Conservation (phyloP, 2,888 invertebrate genomes). For the Dolomedes plantarius region DNA sequence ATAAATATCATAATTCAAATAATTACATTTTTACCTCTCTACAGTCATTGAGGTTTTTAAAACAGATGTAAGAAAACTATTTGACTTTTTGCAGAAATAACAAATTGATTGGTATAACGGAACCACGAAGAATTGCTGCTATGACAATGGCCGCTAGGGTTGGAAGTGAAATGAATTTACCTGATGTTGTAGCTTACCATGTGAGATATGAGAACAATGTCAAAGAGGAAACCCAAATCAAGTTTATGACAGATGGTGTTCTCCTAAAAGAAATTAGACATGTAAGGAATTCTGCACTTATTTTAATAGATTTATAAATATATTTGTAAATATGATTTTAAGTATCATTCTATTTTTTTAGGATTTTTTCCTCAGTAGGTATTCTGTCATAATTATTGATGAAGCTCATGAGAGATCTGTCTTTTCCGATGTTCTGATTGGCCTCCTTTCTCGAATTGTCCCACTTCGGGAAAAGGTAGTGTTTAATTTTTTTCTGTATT, state of each 20-base stretch:
- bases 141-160: constrained; percentile 97
- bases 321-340: background rate
- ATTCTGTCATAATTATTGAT: constrained; percentile 95
- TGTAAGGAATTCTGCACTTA: constrained; percentile 75
- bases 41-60: too few relatives aligned
- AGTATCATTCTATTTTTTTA: constrained; percentile 73
- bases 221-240: constrained; percentile 90
- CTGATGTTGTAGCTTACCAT: constrained; percentile 88
- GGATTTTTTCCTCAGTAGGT: constrained; percentile 84
- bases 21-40: too few relatives aligned
- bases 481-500: too few relatives aligned
- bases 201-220: constrained; percentile 97
- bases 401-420: constrained; percentile 98
- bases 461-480: constrained; percentile 84
- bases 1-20: too few relatives aligned
- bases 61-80: too few relatives aligned
- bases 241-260: constrained; percentile 99
- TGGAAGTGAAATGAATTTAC: constrained; percentile 89
- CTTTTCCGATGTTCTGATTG: constrained; percentile 95
- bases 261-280: constrained; percentile 92
- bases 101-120: constrained; percentile 94
- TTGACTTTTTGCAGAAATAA: constrained; percentile 77
- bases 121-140: constrained; percentile 98
- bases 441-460: constrained; percentile 92
- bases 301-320: background rate